These are phyloP conservation scores for Fundulus diaphanus DNA, from an alignment of 2,797 vertebrate genomes.

Conservation along the genomic window DNA sequence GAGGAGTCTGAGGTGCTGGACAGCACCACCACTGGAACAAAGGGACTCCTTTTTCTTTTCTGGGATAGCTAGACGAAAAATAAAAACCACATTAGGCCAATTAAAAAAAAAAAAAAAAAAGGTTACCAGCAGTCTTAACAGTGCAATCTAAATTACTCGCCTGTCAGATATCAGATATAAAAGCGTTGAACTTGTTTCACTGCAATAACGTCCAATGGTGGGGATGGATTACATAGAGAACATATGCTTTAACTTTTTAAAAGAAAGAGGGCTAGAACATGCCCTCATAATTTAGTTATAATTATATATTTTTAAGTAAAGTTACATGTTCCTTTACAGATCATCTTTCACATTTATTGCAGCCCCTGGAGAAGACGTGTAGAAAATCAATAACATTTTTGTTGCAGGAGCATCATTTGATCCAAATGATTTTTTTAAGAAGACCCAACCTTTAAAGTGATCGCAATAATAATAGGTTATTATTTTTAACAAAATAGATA, in stretches of 20 bases:
- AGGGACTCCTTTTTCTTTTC: slow-evolving; percentile 17
- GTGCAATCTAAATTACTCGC: neutral
- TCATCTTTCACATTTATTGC: neutral
- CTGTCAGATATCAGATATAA: neutral
- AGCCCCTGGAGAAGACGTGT: neutral
- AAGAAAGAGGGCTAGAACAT: neutral
- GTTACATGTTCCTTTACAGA: neutral
- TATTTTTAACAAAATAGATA: neutral
- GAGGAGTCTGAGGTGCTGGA: slow-evolving; percentile 61
- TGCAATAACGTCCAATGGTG: too few species aligned
- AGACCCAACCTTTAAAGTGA: neutral
- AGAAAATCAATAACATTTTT: neutral
- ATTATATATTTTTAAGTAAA: neutral
- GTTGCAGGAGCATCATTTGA: neutral
- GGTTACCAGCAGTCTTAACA: neutral
- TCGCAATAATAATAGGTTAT: neutral
- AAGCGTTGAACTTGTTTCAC: neutral
- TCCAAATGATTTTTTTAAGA: neutral
- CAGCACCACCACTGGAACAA: slow-evolving; percentile 47
- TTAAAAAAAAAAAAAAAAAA: neutral
- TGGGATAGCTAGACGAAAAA: slow-evolving; percentile 34
- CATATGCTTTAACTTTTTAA: neutral
- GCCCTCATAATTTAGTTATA: neutral
- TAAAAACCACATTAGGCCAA: neutral
- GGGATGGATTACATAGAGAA: neutral